phyloP scores from a whole-genome alignment of 2,888 invertebrate genomes.

The Atherix ibis region DNA sequence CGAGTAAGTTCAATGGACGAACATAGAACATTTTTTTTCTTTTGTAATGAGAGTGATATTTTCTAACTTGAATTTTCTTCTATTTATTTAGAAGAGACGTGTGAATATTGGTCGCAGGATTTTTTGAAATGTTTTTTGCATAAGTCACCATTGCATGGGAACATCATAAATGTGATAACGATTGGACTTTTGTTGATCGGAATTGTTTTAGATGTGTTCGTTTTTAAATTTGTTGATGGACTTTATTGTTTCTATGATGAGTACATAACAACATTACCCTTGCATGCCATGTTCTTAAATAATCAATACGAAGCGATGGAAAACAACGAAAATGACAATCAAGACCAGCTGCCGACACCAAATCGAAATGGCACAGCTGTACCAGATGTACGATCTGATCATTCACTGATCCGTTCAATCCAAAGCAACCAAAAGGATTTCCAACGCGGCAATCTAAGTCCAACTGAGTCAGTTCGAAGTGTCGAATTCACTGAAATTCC shows the following conservation, averaged over 20 bases:
- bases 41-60: background rate
- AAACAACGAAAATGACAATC: background rate
- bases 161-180: constrained; percentile 35
- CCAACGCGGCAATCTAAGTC: too few relatives aligned
- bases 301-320: too few relatives aligned
- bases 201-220: constrained; percentile 32
- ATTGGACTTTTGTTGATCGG: constrained; percentile 31
- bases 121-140: constrained; percentile 33
- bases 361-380: background rate
- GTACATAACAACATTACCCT: constrained; percentile 16
- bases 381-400: too few relatives aligned
- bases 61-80: background rate
- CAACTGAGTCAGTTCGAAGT: too few relatives aligned
- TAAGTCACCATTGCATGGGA: constrained; percentile 33
- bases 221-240: constrained; percentile 33
- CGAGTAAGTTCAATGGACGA: constrained; percentile 29
- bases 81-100: constrained; percentile 26
- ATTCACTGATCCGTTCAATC: constrained; percentile 5
- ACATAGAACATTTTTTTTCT: background rate
- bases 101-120: constrained; percentile 33
- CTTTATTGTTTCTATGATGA: constrained; percentile 24
- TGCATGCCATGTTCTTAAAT: background rate
- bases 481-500: too few relatives aligned
- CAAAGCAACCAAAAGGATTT: constrained; percentile 5
- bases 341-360: background rate